These are phyloP conservation scores for Linepithema humile DNA, from an alignment of 1,140 invertebrate genomes.

Conservation along the genomic window DNA sequence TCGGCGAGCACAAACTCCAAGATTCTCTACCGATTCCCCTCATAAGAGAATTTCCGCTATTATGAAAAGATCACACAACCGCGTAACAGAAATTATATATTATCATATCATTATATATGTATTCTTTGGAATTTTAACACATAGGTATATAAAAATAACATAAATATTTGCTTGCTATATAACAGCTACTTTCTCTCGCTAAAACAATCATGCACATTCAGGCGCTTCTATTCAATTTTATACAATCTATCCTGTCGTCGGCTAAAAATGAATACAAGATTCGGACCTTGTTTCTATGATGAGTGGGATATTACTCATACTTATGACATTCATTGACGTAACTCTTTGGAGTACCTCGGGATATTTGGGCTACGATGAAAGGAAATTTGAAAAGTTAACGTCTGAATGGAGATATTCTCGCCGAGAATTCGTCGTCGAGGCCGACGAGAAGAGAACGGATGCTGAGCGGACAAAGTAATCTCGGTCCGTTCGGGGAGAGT, in stretches of 20 bases:
- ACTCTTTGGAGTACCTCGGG: slow-evolving; percentile 17
- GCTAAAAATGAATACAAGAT: background rate
- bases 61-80: background rate
- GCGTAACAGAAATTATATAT: background rate
- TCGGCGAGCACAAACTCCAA: slow-evolving; percentile 27
- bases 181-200: background rate
- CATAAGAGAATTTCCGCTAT: slow-evolving; percentile 13
- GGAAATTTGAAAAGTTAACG: slow-evolving; percentile 58
- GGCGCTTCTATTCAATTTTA: too few relatives aligned
- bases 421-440: slow-evolving; percentile 37
- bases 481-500: slow-evolving; percentile 66
- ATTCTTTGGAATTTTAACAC: background rate
- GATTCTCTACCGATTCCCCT: slow-evolving; percentile 7
- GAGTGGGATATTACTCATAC: background rate
- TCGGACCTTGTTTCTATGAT: background rate
- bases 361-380: background rate
- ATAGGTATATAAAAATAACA: background rate
- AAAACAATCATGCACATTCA: too few relatives aligned
- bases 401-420: slow-evolving; percentile 23
- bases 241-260: too few relatives aligned
- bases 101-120: background rate
- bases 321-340: background rate
- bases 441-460: slow-evolving; percentile 36
- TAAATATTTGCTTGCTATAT: background rate
- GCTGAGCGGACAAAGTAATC: slow-evolving; percentile 73